Evolutionary conservation across 2,113 vertebrate species (phyloP), one percentile per base, ranked within the genome.

Genomic region (Thamnophis sirtalis): DNA sequence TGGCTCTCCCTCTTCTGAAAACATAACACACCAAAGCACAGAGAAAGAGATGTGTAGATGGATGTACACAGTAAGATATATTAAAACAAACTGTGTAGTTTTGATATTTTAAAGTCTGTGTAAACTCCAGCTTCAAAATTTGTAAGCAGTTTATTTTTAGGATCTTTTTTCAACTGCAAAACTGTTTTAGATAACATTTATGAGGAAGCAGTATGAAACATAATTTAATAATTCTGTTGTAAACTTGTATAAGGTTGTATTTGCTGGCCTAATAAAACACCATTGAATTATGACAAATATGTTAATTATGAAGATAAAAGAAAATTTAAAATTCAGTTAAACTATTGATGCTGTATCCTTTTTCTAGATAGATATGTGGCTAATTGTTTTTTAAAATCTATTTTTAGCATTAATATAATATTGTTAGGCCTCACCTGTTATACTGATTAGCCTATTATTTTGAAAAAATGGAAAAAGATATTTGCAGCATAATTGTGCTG

Each of bases 161-260:
- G 54, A 22, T 48, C 17, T 49, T 55, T 54, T 90, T 33, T 11
- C 43, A 22, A 38, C 17, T 26, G 50, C 86, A 88, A 5, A 88
- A 85, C 43, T 7, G 53, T 15, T 60, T 84, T 24, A 50, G 11
- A 53, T 89, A 33, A 19, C 9, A 13, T 50, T 60, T 60, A 60
- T 50, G 28, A 4, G n/a, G 60, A 60, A 58, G 1, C 26, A 85
- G 10, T 51, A 51, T 51, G 11, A 33, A 86, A 58, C 9, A 0
- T 0, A 1, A 13, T 6, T 68, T 33, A 0, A 1, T 54, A 19
- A 68, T 11, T 24, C 0, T n/a, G 60, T 15, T 38, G 80, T n/a
- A 21, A 33, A 56, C 3, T 8, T 49, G 38, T 49, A 24, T 51
- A 73, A 53, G 43, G 21, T 87, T 87, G 19, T 26, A 49, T 85